phyloP scores from a whole-genome alignment of 1,140 invertebrate genomes.

The Holcopasites calliopsidis region DNA sequence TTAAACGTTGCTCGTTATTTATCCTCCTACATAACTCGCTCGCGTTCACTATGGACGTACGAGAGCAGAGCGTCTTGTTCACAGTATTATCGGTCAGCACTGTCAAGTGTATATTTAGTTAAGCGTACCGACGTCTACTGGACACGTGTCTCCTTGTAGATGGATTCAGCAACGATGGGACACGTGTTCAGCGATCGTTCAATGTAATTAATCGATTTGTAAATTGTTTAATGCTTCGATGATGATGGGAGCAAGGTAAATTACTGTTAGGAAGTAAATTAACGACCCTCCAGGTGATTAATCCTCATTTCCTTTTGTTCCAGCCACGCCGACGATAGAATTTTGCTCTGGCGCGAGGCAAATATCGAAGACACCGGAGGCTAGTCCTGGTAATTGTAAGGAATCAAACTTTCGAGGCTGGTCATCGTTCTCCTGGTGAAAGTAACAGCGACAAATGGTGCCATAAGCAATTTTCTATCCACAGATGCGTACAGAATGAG shows the following conservation, averaged over 20 bases:
- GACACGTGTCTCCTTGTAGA: background rate
- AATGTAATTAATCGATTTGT: conserved; percentile 69
- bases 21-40: conserved; percentile 63
- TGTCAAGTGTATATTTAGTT: conserved; percentile 59
- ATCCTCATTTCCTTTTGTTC: background rate
- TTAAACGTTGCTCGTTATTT: conserved; percentile 59
- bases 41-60: conserved; percentile 62
- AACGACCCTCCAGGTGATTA: background rate
- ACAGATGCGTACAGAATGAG: conserved; percentile 38
- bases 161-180: background rate
- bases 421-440: too few relatives aligned
- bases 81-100: conserved; percentile 60
- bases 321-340: too few relatives aligned
- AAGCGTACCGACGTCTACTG: conserved; percentile 36
- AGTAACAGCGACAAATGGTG: background rate
- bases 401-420: too few relatives aligned
- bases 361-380: too few relatives aligned
- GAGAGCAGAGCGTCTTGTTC: conserved; percentile 56
- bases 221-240: conserved; percentile 72
- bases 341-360: background rate
- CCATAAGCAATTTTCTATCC: conserved; percentile 52
- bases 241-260: conserved; percentile 57
- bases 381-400: too few relatives aligned
- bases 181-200: conserved; percentile 28
- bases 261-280: conserved; percentile 3